These are phyloP conservation scores for Pegea sp. DNA, from an alignment of 23 tunicate species.

Conservation along the genomic window DNA sequence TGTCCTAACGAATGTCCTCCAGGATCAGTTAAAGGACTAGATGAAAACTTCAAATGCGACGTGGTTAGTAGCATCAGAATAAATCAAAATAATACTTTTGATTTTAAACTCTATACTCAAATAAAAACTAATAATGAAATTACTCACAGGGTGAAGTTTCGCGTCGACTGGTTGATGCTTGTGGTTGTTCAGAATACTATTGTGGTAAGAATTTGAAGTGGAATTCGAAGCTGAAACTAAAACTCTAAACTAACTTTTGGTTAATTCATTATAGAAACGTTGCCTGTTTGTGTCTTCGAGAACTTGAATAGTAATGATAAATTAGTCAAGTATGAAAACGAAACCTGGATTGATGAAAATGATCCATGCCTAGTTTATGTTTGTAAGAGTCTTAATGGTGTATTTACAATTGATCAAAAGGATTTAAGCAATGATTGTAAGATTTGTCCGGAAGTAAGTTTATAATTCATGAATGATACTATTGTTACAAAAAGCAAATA, in stretches of 20 bases:
- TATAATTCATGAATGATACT: no score
- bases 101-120: no score
- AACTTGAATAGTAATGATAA: not conserved
- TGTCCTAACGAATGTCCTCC: slow-evolving; percentile 11
- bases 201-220: slow-evolving; percentile 58
- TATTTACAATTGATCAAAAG: not conserved
- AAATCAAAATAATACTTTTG: no score
- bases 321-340: not conserved
- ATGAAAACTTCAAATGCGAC: slow-evolving; percentile 1
- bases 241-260: no score
- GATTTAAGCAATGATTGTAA: not conserved
- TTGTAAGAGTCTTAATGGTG: not conserved
- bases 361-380: not conserved
- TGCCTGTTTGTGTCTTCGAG: not conserved
- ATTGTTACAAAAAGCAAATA: no score
- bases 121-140: not conserved
- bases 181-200: slow-evolving; percentile 14
- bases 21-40: not conserved
- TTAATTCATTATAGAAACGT: not conserved
- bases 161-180: slow-evolving; percentile 5
- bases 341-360: not conserved
- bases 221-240: not conserved
- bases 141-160: slow-evolving; percentile 14
- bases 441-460: not conserved
- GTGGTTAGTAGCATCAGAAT: no score